phyloP scores from a whole-genome alignment of 2,888 invertebrate species.

The Leptinotarsa tumamoca region DNA sequence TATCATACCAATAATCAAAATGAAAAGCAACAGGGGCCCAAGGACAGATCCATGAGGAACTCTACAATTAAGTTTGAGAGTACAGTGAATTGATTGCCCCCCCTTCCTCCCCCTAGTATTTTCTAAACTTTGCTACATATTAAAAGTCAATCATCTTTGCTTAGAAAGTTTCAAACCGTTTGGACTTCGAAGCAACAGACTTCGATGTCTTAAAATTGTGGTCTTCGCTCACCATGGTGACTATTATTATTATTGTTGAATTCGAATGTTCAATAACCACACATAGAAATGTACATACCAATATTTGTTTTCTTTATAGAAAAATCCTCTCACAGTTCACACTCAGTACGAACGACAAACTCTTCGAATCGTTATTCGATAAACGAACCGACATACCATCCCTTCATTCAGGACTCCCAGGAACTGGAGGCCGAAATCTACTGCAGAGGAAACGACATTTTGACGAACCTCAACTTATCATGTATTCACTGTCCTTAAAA shows the following conservation, averaged over 20 bases:
- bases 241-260: background rate
- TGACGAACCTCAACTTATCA: constrained; percentile 61
- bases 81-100: too few species aligned
- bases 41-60: too few species aligned
- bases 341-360: background rate
- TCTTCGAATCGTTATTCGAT: constrained; percentile 4
- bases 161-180: too few species aligned
- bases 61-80: too few species aligned
- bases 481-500: constrained; percentile 53
- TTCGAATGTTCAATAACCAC: background rate
- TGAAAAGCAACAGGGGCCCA: too few species aligned
- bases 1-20: too few species aligned
- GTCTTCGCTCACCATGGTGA: too few species aligned
- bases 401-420: constrained; percentile 57
- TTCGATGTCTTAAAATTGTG: too few species aligned
- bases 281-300: background rate
- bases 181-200: too few species aligned
- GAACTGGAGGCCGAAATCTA: constrained; percentile 54
- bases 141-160: too few species aligned
- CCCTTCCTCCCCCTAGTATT: too few species aligned
- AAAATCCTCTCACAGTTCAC: constrained; percentile 2
- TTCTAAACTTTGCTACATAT: too few species aligned
- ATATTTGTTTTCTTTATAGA: background rate
- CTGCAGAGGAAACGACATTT: constrained; percentile 59
- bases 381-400: constrained; percentile 51